phyloP scores from a whole-genome alignment of 2,113 vertebrate species.

The Aviceda subcristata region DNA sequence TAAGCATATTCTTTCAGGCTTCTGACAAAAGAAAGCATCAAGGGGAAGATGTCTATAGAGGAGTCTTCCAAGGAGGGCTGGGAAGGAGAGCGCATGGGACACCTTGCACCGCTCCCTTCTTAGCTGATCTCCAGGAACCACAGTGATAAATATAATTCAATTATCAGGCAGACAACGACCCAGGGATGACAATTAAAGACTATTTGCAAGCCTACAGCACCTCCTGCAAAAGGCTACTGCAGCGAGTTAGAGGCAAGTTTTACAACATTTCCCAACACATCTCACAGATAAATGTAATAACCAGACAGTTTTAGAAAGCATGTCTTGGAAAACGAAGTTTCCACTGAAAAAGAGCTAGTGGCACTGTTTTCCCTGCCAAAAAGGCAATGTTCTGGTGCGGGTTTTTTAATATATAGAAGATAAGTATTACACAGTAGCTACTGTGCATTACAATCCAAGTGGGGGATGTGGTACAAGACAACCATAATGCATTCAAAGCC shows the following conservation, averaged over 20 bases:
- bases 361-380: background rate
- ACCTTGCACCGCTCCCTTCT: background rate
- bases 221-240: background rate
- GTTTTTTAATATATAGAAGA: background rate
- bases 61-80: background rate
- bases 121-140: background rate
- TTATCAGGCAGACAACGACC: background rate
- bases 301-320: rapidly evolving
- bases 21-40: background rate
- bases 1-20: background rate
- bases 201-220: background rate
- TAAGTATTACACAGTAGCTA: background rate
- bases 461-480: background rate
- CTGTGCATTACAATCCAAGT: background rate
- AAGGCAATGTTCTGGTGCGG: background rate
- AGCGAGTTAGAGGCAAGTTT: background rate
- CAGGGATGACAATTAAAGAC: background rate
- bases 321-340: background rate
- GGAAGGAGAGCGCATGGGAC: background rate
- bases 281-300: background rate
- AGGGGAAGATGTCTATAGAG: background rate
- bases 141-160: background rate
- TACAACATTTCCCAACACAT: background rate
- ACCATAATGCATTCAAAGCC: background rate
- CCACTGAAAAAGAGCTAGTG: background rate